These are phyloP conservation scores for Callorhinus ursinus DNA, from an alignment of 2,113 vertebrate genomes.

Conservation along the genomic window DNA sequence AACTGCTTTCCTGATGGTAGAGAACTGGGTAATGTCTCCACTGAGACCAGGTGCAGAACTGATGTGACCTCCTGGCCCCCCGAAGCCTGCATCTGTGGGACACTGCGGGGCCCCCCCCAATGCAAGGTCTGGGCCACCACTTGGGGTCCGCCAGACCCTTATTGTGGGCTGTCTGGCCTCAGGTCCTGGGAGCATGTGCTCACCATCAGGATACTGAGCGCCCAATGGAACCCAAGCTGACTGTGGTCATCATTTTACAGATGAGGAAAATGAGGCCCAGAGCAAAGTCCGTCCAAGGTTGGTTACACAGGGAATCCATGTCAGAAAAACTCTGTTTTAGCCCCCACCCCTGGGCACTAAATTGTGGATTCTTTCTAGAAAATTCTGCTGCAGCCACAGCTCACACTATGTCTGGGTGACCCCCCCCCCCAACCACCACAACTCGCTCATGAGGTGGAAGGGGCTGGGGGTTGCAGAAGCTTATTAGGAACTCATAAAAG, in stretches of 20 bases:
- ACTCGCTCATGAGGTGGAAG: neutral
- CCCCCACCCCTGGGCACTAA: neutral
- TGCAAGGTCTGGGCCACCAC: neutral
- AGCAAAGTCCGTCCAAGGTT: neutral
- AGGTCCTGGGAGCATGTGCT: neutral
- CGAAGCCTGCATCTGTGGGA: neutral
- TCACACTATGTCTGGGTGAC: neutral
- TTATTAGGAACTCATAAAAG: neutral
- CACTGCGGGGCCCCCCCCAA: accelerated
- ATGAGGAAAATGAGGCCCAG: neutral
- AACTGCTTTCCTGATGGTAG: neutral
- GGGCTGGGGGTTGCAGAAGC: neutral
- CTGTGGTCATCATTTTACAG: neutral
- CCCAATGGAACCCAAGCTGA: accelerated
- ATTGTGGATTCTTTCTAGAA: neutral
- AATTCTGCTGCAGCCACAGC: neutral
- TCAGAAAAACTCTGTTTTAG: neutral
- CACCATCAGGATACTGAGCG: accelerated
- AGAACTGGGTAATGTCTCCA: neutral
- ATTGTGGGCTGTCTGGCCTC: neutral
- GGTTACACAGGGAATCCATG: neutral
- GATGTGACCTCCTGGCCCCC: neutral
- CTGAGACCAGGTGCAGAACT: neutral
- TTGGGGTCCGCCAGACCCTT: neutral
- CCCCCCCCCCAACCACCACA: neutral